Evolutionary conservation across 1,140 invertebrate species (phyloP).

Genomic region (Danaus plexippus): DNA sequence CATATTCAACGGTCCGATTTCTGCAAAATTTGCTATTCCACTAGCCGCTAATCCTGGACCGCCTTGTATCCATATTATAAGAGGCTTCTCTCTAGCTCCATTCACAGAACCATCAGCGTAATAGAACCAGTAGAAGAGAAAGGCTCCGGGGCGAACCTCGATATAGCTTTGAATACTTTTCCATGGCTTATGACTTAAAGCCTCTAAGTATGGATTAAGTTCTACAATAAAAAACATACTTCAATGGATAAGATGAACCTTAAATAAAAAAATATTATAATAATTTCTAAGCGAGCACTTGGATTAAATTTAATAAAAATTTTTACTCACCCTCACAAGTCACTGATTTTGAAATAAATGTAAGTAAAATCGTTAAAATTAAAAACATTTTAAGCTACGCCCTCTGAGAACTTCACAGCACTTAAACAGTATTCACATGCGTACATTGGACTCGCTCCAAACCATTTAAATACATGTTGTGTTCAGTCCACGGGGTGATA

Average conservation of each 20-base stretch:
- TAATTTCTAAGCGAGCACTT: neutral
- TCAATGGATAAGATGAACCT: neutral
- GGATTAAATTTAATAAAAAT: constrained; percentile 1
- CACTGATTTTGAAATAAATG: constrained; percentile 16
- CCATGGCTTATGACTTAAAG: constrained; percentile 32
- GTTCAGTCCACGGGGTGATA: constrained; percentile 39
- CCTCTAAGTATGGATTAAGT: constrained; percentile 44
- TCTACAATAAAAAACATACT: constrained; percentile 19
- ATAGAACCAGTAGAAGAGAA: constrained; percentile 59
- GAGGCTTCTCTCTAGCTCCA: constrained; percentile 40
- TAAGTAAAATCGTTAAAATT: constrained; percentile 13
- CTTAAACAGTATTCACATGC: constrained; percentile 30
- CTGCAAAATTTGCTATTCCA: constrained; percentile 53
- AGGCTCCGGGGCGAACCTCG: constrained; percentile 50
- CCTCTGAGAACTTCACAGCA: constrained; percentile 8
- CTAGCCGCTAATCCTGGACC: constrained; percentile 55
- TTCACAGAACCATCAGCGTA: constrained; percentile 45
- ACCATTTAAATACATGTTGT: constrained; percentile 33
- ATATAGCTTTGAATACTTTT: constrained; percentile 48
- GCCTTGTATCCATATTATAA: constrained; percentile 63
- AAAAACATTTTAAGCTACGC: constrained; percentile 26
- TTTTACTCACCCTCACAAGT: constrained; percentile 29
- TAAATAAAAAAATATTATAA: neutral
- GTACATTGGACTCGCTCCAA: constrained; percentile 31
- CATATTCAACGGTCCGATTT: constrained; percentile 55